Evolutionary conservation across 53 echinoderm and acorn worm genomes (phyloP), one percentile per base, ranked within the genome.

Genomic region (Apostichopus leukothele): DNA sequence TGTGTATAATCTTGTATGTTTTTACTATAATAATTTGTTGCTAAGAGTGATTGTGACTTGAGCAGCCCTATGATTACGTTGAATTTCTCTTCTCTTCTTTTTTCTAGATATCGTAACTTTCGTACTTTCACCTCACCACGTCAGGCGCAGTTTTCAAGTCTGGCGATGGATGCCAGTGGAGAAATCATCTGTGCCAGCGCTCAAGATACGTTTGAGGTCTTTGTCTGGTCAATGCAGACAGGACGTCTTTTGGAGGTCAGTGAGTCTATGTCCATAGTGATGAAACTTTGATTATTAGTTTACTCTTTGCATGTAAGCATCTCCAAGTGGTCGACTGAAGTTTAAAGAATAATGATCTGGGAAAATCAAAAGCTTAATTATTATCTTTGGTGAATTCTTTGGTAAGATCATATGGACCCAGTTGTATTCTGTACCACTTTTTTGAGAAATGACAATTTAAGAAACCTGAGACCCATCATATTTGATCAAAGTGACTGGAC

Each of bases 221-320:
- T 97, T 84, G 94, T 97, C 76, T 97, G 98, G 98, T 95, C 98
- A 57, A 94, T 97, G 95, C 92, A 97, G 71, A 97, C 94, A 16
- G 98, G 98, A 54, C 88, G 95, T 76, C 88, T 97, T 18, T 76
- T 97, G 51, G 98, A 97, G 98, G 98, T 97, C 90, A 25, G 91
- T 76, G 22, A 63, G 39, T 22, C 25, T 21, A 71, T 71, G 6
- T 71, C 63, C 39, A 39, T 39, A 39, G 39, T 39, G 39, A 39
- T 39, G 3, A 39, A 39, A 39, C 39, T 39, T 39, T 39, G 39
- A 39, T 39, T 3, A 3, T 39, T 39, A 0, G 39, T 39, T 39
- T 39, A 39, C 39, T 39, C 2, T 39, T 39, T 39, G 39, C 39
- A 39, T 39, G 39, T 0, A 39, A 39, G 39, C 39, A 39, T 39